Conservation (phyloP, 2,113 vertebrate species). For the Kryptolebias marmoratus region DNA sequence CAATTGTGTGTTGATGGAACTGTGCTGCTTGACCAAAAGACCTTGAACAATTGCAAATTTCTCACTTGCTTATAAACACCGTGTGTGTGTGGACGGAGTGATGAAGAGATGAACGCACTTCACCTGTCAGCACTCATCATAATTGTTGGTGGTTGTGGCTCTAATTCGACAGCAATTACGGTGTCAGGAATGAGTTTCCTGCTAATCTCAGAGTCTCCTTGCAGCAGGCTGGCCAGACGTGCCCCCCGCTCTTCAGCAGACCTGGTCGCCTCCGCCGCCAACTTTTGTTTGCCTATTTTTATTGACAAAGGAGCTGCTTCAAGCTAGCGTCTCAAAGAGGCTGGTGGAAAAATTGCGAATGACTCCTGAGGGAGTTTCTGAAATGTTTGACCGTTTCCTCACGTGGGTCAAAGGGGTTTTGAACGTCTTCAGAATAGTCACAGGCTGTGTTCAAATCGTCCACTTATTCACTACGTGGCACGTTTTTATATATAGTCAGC, state of each 20-base stretch:
- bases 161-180: slow-evolving; percentile 72
- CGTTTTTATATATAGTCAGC: too few species aligned
- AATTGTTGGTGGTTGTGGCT: slow-evolving; percentile 61
- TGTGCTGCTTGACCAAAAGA: slow-evolving; percentile 38
- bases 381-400: too few species aligned
- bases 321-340: too few species aligned
- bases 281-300: slow-evolving; percentile 37
- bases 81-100: not conserved
- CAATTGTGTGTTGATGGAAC: slow-evolving; percentile 34
- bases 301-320: slow-evolving; percentile 20
- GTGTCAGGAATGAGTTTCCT: slow-evolving; percentile 48
- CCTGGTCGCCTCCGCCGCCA: slow-evolving; percentile 30
- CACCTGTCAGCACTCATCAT: slow-evolving; percentile 51
- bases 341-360: too few species aligned
- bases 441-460: too few species aligned
- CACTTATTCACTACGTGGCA: too few species aligned
- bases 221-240: slow-evolving; percentile 21
- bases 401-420: too few species aligned
- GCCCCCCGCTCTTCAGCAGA: not conserved
- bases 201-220: slow-evolving; percentile 46
- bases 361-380: too few species aligned
- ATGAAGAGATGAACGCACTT: slow-evolving; percentile 7
- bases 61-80: not conserved
- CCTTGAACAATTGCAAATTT: slow-evolving; percentile 36
- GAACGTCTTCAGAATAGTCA: too few species aligned